These are phyloP conservation scores for Aurelia aurita complex sp. Pacific DNA, from an alignment of 30 jellyfish, hydroid and myxozoan genomes.

Conservation along the genomic window DNA sequence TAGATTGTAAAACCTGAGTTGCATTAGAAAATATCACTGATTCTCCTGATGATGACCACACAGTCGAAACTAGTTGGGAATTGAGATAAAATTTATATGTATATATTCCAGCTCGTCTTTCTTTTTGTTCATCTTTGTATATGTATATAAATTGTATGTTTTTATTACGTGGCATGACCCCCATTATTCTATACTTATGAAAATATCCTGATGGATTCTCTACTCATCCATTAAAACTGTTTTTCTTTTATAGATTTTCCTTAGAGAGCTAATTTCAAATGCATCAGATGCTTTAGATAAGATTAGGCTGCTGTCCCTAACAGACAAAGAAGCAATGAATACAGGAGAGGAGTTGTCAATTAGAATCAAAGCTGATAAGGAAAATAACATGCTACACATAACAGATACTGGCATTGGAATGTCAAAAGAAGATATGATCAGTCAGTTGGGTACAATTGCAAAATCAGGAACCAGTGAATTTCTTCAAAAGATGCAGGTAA, in stretches of 20 bases:
- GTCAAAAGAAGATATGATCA: conserved; percentile 97
- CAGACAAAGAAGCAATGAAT: conserved; percentile 84
- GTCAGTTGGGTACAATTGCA: conserved; percentile 99
- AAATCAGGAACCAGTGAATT: conserved; percentile 99
- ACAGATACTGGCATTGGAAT: conserved; percentile 99
- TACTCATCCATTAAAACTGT: too few relatives aligned
- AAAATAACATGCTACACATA: conserved; percentile 81
- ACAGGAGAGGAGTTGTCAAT: conserved; percentile 92
- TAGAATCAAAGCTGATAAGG: conserved; percentile 92
- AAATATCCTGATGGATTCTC: too few relatives aligned
- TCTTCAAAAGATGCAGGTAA: conserved; percentile 87
- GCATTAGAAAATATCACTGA: too few relatives aligned
- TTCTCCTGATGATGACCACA: too few relatives aligned
- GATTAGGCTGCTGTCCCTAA: conserved; percentile 83
- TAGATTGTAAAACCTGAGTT: too few relatives aligned
- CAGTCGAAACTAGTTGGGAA: too few relatives aligned
- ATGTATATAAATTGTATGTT: too few relatives aligned
- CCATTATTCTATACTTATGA: too few relatives aligned
- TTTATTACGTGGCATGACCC: too few relatives aligned
- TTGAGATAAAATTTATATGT: too few relatives aligned
- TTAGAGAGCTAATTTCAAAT: conserved; percentile 98
- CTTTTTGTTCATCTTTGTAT: too few relatives aligned
- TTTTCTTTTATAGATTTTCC: conserved; percentile 77
- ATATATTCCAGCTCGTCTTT: too few relatives aligned
- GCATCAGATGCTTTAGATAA: conserved; percentile 99